Percentiles rank a stretch among this genome's conserved stretches.
Evolutionary conservation across 2,888 invertebrate species (phyloP).

Genomic region (Caenorhabditis macrosperma): DNA sequence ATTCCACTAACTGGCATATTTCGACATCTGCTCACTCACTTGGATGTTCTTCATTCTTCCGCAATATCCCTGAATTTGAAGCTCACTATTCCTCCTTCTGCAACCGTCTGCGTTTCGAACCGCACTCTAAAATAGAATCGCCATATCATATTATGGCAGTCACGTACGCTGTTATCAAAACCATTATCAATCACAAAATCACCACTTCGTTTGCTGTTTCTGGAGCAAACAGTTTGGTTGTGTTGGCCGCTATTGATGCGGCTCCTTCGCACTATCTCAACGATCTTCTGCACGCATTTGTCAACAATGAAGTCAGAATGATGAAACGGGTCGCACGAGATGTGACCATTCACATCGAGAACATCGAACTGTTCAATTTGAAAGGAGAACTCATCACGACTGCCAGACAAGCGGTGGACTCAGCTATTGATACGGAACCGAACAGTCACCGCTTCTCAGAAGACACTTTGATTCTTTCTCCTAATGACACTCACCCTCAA

Average conservation of each 20-base stretch:
- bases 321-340: constrained; percentile 63
- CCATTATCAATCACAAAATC: constrained; percentile 31
- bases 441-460: constrained; percentile 8
- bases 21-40: constrained; percentile 13
- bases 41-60: constrained; percentile 45
- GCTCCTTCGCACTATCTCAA: constrained; percentile 63
- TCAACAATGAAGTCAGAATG: constrained; percentile 52
- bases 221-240: constrained; percentile 46
- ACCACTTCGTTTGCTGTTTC: constrained; percentile 44
- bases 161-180: constrained; percentile 46
- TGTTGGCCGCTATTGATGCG: constrained; percentile 57
- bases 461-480: constrained; percentile 26
- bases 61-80: constrained; percentile 50
- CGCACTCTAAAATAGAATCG: constrained; percentile 35
- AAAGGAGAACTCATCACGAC: constrained; percentile 53
- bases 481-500: constrained; percentile 5
- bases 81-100: constrained; percentile 54
- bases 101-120: constrained; percentile 58
- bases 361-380: constrained; percentile 42
- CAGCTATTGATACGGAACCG: constrained; percentile 19
- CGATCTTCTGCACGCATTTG: constrained; percentile 58
- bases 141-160: constrained; percentile 50
- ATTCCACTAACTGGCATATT: constrained; percentile 26
- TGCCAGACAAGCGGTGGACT: constrained; percentile 59
- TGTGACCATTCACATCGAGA: constrained; percentile 48